These are phyloP conservation scores for Andinoacara biseriatus DNA, from an alignment of 2,113 vertebrate species.

Conservation along the genomic window DNA sequence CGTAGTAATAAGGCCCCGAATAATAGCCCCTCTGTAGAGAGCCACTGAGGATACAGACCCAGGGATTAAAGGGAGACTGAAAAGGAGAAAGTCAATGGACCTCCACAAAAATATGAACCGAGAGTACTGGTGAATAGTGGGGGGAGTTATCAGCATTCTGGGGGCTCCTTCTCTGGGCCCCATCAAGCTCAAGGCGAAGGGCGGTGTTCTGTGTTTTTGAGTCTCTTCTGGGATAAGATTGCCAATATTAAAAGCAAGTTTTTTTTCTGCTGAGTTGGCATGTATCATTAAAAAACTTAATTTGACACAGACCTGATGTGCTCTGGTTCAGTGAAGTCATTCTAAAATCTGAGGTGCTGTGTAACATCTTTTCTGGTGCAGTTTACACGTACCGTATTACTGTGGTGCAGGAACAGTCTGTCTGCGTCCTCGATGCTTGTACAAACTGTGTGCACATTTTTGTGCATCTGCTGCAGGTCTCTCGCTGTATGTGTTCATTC, in stretches of 20 bases:
- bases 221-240: slow-evolving; percentile 51
- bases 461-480: not conserved
- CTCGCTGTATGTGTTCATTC: slow-evolving; percentile 3
- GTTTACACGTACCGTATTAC: not conserved
- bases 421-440: not conserved
- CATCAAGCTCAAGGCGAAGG: slow-evolving; percentile 62
- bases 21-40: slow-evolving; percentile 84
- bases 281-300: not conserved
- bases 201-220: slow-evolving; percentile 48
- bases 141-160: slow-evolving; percentile 78
- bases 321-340: slow-evolving; percentile 39
- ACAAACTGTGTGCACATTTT: not conserved
- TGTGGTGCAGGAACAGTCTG: not conserved
- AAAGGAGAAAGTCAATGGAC: slow-evolving; percentile 85
- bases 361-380: not conserved
- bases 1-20: slow-evolving; percentile 81
- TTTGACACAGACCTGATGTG: slow-evolving; percentile 33
- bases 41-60: slow-evolving; percentile 80
- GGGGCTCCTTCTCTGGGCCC: slow-evolving; percentile 60
- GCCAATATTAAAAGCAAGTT: slow-evolving; percentile 42
- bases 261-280: slow-evolving; percentile 59
- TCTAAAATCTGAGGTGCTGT: slow-evolving; percentile 9
- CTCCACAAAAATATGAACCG: slow-evolving; percentile 81
- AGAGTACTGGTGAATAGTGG: slow-evolving; percentile 68
- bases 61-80: slow-evolving; percentile 84